phyloP scores from a whole-genome alignment of 2,797 vertebrate species.

The Acomys russatus region DNA sequence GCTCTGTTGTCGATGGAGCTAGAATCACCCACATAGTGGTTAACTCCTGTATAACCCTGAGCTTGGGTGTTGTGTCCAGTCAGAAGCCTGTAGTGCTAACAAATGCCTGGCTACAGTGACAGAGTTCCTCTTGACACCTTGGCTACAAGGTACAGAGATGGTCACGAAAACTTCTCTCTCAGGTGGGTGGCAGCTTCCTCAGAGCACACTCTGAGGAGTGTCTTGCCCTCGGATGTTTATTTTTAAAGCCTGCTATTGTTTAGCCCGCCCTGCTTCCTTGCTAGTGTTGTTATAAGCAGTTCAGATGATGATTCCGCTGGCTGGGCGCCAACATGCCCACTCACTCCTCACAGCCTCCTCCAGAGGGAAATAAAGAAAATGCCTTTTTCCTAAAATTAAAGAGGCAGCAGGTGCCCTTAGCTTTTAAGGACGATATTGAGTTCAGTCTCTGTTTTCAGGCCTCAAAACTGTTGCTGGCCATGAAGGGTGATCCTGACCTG shows the following conservation, averaged over 20 bases:
- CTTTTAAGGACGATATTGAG: slow-evolving; percentile 18
- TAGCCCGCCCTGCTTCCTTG: slow-evolving; percentile 69
- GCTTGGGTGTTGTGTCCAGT: background rate
- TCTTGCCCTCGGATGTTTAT: slow-evolving; percentile 74
- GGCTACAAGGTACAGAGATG: slow-evolving; percentile 11
- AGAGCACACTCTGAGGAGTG: slow-evolving; percentile 20
- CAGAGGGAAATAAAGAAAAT: slow-evolving; percentile 43
- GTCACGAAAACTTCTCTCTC: slow-evolving; percentile 19
- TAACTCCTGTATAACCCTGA: background rate
- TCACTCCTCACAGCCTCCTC: slow-evolving; percentile 27
- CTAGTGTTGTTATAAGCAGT: slow-evolving; percentile 63
- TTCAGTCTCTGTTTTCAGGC: slow-evolving; percentile 6
- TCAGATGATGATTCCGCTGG: slow-evolving; percentile 50
- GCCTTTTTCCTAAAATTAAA: slow-evolving; percentile 56
- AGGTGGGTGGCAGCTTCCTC: slow-evolving; percentile 69
- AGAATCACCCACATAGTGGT: background rate
- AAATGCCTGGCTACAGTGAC: background rate
- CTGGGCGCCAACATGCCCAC: background rate
- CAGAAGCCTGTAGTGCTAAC: background rate
- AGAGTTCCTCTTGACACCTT: slow-evolving; percentile 42
- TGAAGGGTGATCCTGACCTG: background rate
- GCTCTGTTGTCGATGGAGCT: background rate
- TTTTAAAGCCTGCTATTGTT: slow-evolving; percentile 81
- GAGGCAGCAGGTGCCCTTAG: slow-evolving; percentile 11
- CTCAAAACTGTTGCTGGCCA: slow-evolving; percentile 52